Evolutionary conservation across 2,888 invertebrate species (phyloP), one percentile per base, ranked within the genome.

Genomic region (Amblyjoppa fuscipennis): DNA sequence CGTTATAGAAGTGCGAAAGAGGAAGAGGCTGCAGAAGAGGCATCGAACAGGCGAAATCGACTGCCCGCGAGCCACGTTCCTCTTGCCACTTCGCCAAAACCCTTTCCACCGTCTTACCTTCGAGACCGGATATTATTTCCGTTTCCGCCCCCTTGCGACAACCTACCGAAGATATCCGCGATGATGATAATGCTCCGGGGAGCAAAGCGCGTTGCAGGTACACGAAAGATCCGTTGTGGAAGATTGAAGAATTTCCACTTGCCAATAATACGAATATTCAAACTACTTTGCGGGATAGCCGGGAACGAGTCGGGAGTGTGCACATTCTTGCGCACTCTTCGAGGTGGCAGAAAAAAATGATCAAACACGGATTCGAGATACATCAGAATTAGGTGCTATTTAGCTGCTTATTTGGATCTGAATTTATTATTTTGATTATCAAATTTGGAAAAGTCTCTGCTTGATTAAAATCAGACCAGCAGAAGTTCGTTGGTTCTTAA

Each of bases 91-190:
- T 51, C n/a, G 11, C 49, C 38, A 70, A 75, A 75, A 34, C 38
- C 59, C 45, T 68, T 68, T 66, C 68, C 25, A 34, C 68, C 68
- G 25, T n/a, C 56, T 34, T 49, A 51, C 41, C 75, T 68, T 25
- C 45, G 61, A 66, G 69, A 69, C 73, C 84, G 84, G 84, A 84
- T 84, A 84, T 84, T 81, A 84, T 81, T 84, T 84, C 74, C 81
- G 51, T 69, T 78, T 78, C 71, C 16, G 53, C 66, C 61, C 69
- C 59, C 38, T 20, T 61, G 16, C 61, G 1, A 16, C 28, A 53
- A 61, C 64, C 51, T 69, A 56, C 74, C 69, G 31, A 53, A n/a
- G 71, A 70, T 70, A 81, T 81, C 64, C 59, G 41, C 28, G 25
- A 68, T 34, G 56, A 84, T 76, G 25, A 70, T 68, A 74, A 34